Percentiles rank a stretch among this genome's conserved stretches.
Conservation (phyloP, 2,113 vertebrate species). For the Recurvirostra avosetta region DNA sequence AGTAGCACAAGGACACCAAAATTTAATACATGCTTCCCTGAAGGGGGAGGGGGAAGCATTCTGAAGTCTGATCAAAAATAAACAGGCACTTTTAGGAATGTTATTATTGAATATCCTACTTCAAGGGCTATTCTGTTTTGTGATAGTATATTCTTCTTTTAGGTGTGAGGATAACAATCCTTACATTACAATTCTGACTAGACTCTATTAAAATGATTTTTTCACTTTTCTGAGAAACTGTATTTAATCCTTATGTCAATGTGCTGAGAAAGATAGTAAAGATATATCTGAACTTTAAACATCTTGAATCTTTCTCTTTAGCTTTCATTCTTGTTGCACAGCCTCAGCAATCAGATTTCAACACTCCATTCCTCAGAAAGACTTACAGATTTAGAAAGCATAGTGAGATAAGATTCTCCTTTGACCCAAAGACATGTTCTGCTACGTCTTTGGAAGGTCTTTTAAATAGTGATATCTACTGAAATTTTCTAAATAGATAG, state of each 20-base stretch:
- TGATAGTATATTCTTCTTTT: slow-evolving; percentile 51
- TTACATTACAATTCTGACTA: slow-evolving; percentile 57
- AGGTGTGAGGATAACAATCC: slow-evolving; percentile 38
- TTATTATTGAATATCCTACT: slow-evolving; percentile 18
- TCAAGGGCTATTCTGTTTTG: slow-evolving; percentile 44
- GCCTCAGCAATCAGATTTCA: slow-evolving; percentile 73
- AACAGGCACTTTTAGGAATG: slow-evolving; percentile 47
- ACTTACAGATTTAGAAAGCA: slow-evolving; percentile 67
- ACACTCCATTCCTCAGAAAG: slow-evolving; percentile 52
- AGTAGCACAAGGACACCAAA: not conserved
- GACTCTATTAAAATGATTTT: slow-evolving; percentile 62
- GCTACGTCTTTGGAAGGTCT: slow-evolving; percentile 49
- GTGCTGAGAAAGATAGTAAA: slow-evolving; percentile 70
- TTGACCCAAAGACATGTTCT: slow-evolving; percentile 43
- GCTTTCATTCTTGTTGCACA: slow-evolving; percentile 68
- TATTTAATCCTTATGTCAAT: slow-evolving; percentile 72
- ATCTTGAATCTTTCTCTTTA: slow-evolving; percentile 72
- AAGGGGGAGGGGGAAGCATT: not conserved
- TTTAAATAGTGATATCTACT: slow-evolving; percentile 41
- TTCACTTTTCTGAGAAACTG: slow-evolving; percentile 59
- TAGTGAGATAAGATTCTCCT: slow-evolving; percentile 54
- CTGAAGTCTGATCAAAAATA: slow-evolving; percentile 47
- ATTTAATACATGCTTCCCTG: not conserved
- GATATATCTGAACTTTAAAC: slow-evolving; percentile 72
- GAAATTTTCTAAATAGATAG: slow-evolving; percentile 35